These are phyloP conservation scores for Sebastiscus tertius DNA, from an alignment of 2,797 vertebrate genomes.

Conservation along the genomic window DNA sequence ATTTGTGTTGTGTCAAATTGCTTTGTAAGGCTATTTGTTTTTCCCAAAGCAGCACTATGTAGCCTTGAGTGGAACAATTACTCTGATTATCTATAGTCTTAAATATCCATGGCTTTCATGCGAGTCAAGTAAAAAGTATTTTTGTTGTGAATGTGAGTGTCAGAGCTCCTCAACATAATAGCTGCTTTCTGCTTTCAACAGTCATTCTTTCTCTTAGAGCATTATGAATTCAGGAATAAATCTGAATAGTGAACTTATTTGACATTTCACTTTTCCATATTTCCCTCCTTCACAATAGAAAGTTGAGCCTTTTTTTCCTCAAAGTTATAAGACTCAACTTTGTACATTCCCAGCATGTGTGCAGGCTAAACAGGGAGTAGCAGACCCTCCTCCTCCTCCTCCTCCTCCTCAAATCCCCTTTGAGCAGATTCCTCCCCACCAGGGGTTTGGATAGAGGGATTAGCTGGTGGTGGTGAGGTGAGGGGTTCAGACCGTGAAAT, in stretches of 20 bases:
- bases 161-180: background rate
- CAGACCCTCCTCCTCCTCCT: conserved; percentile 13
- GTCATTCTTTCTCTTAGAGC: conserved; percentile 10
- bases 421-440: conserved; percentile 64
- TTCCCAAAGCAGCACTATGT: background rate
- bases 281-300: background rate
- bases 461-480: conserved; percentile 37
- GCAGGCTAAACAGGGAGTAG: conserved; percentile 15
- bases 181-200: conserved; percentile 33
- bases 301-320: conserved; percentile 19
- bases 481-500: conserved; percentile 40
- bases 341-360: conserved; percentile 23
- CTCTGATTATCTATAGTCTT: conserved; percentile 18
- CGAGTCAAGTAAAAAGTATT: conserved; percentile 16
- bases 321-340: conserved; percentile 14
- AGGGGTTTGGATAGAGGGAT: conserved; percentile 57
- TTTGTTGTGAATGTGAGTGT: conserved; percentile 10
- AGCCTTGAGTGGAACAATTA: background rate
- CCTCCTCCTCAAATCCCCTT: conserved; percentile 39
- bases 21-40: background rate
- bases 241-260: conserved; percentile 18
- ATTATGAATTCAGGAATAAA: conserved; percentile 29
- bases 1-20: background rate
- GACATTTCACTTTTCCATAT: conserved; percentile 30
- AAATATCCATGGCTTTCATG: background rate